Evolutionary conservation across 1,140 invertebrate genomes (phyloP).

Genomic region (Archivesica marissinica): DNA sequence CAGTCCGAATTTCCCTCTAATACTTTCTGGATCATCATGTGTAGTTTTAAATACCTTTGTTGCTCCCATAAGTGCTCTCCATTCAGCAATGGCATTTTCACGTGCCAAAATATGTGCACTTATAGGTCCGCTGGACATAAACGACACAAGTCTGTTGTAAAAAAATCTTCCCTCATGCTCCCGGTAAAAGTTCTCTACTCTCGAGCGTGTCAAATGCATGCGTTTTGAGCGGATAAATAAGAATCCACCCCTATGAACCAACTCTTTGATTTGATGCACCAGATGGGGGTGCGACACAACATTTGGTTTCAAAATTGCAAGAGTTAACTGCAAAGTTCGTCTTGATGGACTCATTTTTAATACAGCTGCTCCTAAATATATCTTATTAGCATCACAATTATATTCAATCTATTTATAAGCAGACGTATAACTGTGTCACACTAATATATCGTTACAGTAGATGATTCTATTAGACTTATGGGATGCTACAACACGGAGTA

Average conservation of each 20-base stretch:
- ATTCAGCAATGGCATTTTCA: conserved; percentile 90
- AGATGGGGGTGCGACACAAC: conserved; percentile 78
- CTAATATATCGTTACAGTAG: too few relatives aligned
- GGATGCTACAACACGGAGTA: too few relatives aligned
- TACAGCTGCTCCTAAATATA: too few relatives aligned
- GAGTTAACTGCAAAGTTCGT: conserved; percentile 75
- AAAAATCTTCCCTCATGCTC: conserved; percentile 95
- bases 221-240: conserved; percentile 90
- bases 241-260: conserved; percentile 90
- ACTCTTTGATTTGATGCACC: conserved; percentile 81
- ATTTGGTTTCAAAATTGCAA: conserved; percentile 82
- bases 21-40: conserved; percentile 89
- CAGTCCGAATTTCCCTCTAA: conserved; percentile 92
- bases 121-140: conserved; percentile 94
- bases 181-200: conserved; percentile 91
- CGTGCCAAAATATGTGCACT: conserved; percentile 91
- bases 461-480: too few relatives aligned
- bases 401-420: too few relatives aligned
- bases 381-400: too few relatives aligned
- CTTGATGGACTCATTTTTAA: background rate
- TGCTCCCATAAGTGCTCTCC: conserved; percentile 94
- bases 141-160: conserved; percentile 92
- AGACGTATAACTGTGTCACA: too few relatives aligned
- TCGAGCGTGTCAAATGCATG: conserved; percentile 86
- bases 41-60: conserved; percentile 91